Percentiles rank a stretch among this genome's conserved stretches.
phyloP scores from a whole-genome alignment of 2,113 vertebrate genomes.

The Chloropsis cyanopogon region DNA sequence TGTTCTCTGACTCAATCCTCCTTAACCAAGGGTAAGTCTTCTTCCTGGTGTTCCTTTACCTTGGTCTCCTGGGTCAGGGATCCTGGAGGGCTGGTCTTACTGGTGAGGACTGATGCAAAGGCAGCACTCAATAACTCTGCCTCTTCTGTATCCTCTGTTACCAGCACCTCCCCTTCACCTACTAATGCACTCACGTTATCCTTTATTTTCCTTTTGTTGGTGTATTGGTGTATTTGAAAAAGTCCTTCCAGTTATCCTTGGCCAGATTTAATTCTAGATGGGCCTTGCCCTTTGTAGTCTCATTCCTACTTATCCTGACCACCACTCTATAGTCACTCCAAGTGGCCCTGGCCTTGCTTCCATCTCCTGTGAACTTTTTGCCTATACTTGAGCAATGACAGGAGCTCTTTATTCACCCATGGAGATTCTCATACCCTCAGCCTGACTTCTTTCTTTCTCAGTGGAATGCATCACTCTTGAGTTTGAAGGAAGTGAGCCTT shows the following conservation, averaged over 20 bases:
- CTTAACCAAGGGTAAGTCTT: not conserved
- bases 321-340: not conserved
- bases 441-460: not conserved
- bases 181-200: not conserved
- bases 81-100: too few species aligned
- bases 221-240: not conserved
- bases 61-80: not conserved
- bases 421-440: not conserved
- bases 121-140: not conserved
- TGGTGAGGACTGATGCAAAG: not conserved
- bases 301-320: not conserved
- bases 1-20: not conserved
- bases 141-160: too few species aligned
- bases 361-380: not conserved
- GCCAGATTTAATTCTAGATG: not conserved
- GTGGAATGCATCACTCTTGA: not conserved
- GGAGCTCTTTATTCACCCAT: not conserved
- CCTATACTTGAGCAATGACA: not conserved
- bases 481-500: not conserved
- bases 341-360: not conserved
- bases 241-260: not conserved
- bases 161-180: not conserved
- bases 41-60: not conserved
- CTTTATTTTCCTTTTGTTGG: not conserved
- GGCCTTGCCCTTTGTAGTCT: not conserved